phyloP scores from a whole-genome alignment of 1,140 invertebrate genomes.

The Panonychus citri region DNA sequence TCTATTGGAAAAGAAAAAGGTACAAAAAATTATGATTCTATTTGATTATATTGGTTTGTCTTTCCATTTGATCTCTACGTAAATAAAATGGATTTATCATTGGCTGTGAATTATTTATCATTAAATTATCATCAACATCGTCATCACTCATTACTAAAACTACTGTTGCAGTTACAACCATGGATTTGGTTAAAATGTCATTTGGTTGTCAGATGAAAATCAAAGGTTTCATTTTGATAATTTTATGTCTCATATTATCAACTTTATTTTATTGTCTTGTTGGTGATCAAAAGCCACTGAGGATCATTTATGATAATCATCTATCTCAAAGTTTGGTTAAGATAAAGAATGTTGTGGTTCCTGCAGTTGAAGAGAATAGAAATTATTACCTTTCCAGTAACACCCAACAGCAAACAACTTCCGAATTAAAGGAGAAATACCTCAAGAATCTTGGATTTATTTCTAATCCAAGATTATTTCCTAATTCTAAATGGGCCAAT shows the following conservation, averaged over 20 bases:
- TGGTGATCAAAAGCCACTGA: not conserved
- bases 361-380: not conserved
- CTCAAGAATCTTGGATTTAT: conserved; percentile 20
- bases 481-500: conserved; percentile 7
- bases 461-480: conserved; percentile 12
- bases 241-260: conserved; percentile 1
- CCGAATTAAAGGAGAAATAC: conserved; percentile 18
- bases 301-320: not conserved
- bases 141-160: too few relatives aligned
- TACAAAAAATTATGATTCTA: too few relatives aligned
- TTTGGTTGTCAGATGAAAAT: conserved; percentile 1
- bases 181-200: too few relatives aligned
- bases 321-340: not conserved
- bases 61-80: too few relatives aligned
- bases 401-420: not conserved
- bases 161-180: too few relatives aligned
- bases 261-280: conserved; percentile 2
- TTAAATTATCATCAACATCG: too few relatives aligned
- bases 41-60: too few relatives aligned
- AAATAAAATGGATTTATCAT: too few relatives aligned
- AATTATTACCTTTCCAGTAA: not conserved
- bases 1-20: too few relatives aligned
- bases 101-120: too few relatives aligned
- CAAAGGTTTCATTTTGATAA: not conserved
- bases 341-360: not conserved